Base-by-base conservation (phyloP, 2,888 invertebrate species). In the Chironomus riparius region DNA sequence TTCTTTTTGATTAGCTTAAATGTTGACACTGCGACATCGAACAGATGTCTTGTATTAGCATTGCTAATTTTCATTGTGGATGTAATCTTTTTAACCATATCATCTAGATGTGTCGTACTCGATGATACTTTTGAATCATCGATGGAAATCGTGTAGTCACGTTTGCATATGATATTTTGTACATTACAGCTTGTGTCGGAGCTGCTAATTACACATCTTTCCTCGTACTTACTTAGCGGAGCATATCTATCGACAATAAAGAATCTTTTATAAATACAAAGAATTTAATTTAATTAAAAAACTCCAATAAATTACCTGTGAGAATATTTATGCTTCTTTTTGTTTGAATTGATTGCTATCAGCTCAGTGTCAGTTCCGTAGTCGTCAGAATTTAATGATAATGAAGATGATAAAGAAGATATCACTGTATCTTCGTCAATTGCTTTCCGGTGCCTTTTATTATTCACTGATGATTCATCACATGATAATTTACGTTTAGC, bases 321-420 rank as follows among this genome's bases (percentile, higher is more conserved):
- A 13, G 21, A 38, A n/a, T 38, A 47, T 21, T 21, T 68, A 21
- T 38, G 15, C 13, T 47, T n/a, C 7, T 2, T 38, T 38, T 68
- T 13, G 5, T 68, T 68, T 22, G 15, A n/a, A 68, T 68, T 18
- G n/a, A 70, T 70, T 5, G 70, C 50, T 13, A 70, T 24, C 21
- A 70, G 10, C n/a, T 70, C 70, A 1, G 48, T 21, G 22, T 70
- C 70, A 24, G 70, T 70, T 70, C 70, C 70, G 50, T 70, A 70
- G 4, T 68, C 68, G 12, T 68, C 68, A 38, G 68, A 68, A n/a
- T 13, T 68, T 47, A 38, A 21, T 15, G 68, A 38, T 68, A 18
- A 15, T 47, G 47, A 68, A 15, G 68, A 38, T 28, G 28, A 38
- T 7, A n/a, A 38, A 15, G 56, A 56, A 3, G 56, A 56, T 38